These are phyloP conservation scores for Cotesia congregata DNA, from an alignment of 2,888 invertebrate genomes.

Conservation along the genomic window DNA sequence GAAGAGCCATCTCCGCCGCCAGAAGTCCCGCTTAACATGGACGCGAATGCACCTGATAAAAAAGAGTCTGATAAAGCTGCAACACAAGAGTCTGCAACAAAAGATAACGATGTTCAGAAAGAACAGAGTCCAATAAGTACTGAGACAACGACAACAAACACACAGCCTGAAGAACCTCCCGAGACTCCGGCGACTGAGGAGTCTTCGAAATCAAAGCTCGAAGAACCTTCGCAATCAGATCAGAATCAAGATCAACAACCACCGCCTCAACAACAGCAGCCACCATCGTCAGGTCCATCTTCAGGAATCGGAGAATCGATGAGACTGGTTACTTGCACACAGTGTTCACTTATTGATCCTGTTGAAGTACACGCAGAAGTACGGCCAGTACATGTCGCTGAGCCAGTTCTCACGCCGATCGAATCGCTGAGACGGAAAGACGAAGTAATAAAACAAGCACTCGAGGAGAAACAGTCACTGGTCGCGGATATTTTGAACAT, in stretches of 20 bases:
- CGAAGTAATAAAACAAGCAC: conserved; percentile 77
- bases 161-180: neutral
- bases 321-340: conserved; percentile 74
- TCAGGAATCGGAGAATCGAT: conserved; percentile 68
- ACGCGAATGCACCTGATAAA: conserved; percentile 14
- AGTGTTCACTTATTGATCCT: conserved; percentile 78
- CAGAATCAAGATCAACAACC: conserved; percentile 1
- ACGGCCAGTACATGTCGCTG: conserved; percentile 81
- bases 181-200: conserved; percentile 33
- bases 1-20: conserved; percentile 58
- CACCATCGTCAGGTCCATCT: conserved; percentile 50
- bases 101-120: neutral
- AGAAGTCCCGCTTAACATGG: conserved; percentile 55
- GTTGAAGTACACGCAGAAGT: conserved; percentile 82
- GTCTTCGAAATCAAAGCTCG: neutral
- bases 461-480: conserved; percentile 81
- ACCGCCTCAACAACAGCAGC: conserved; percentile 42
- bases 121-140: conserved; percentile 15
- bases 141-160: neutral
- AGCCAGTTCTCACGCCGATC: conserved; percentile 83
- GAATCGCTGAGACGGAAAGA: conserved; percentile 83
- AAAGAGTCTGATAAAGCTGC: conserved; percentile 22
- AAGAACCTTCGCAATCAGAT: neutral
- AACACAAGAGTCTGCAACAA: conserved; percentile 2
- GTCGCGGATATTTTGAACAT: conserved; percentile 84